Evolutionary conservation across 2,797 vertebrate genomes (phyloP), one percentile per base, ranked within the genome.

Genomic region (Hyperoplus immaculatus): DNA sequence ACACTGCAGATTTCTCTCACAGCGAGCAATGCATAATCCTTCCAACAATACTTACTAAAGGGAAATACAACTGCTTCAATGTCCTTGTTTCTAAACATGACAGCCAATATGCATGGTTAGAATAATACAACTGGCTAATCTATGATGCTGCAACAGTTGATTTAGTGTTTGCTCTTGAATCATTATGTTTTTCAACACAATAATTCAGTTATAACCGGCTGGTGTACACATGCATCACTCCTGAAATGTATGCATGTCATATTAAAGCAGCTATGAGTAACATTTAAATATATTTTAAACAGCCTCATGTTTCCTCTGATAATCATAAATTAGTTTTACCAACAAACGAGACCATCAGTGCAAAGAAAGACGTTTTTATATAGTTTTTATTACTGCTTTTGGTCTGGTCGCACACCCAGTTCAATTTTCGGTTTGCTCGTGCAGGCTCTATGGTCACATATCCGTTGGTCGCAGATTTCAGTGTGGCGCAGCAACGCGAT

Each of bases 1-100:
- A 47, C 42, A 56, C 42, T 1, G 8, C 72, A 71, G 78, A 69
- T n/a, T 78, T 51, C 71, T 75, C 8, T 71, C 8, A 49, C 18
- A 66, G 60, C 46, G 29, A 66, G 60, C 46, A 46, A 41, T 39
- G 57, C 38, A 50, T 18, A 43, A 72, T 51, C 49, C 60, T 39
- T 43, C 51, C 3, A 6, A 56, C 61, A 67, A 53, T 1, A 8
- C 41, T 50, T 42, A 43, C 9, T 63, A 67, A 71, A 50, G 14
- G 11, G n/a, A 15, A n/a, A 47, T 1, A 38, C 29, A 43, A 29
- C 13, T 43, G 50, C 8, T 54, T 21, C 12, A 66, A 14, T n/a
- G 18, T 16, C 6, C 18, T 54, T 29, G 18, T 46, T n/a, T 14
- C 6, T 45, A 4, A 43, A 45, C 16, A 11, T 53, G 51, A 21